Evolutionary conservation across 2,888 invertebrate genomes (phyloP).

Genomic region (Parnassius smintheus): DNA sequence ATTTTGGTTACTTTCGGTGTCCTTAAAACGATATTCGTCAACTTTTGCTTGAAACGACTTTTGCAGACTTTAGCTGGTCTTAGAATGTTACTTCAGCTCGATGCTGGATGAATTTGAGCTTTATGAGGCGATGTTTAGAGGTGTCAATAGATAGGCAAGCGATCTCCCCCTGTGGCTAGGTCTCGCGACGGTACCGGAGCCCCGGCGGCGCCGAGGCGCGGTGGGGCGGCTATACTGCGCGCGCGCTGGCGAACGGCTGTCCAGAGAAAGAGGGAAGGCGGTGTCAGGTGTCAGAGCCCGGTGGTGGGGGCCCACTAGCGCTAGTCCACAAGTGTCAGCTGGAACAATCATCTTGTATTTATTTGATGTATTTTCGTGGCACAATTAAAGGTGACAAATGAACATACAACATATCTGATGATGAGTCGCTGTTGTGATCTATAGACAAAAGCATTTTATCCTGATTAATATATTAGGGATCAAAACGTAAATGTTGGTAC

Average conservation of each 20-base stretch:
- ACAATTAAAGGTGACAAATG: no score
- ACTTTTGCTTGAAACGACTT: conserved; percentile 15
- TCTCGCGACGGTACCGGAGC: conserved; percentile 10
- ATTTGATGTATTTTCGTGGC: not conserved
- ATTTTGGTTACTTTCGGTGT: conserved; percentile 29
- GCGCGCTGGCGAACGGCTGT: conserved; percentile 39
- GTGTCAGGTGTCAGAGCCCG: conserved; percentile 82
- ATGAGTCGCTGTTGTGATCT: no score
- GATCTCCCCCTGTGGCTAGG: conserved; percentile 33
- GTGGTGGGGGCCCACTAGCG: conserved; percentile 72
- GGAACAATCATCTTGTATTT: conserved; percentile 14
- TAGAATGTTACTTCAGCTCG: conserved; percentile 8
- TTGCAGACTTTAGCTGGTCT: conserved; percentile 21
- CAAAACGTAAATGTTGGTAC: no score
- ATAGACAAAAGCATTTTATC: no score
- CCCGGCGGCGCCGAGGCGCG: conserved; percentile 25
- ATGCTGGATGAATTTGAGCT: conserved; percentile 10
- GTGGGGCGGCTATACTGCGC: conserved; percentile 38
- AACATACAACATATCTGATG: no score
- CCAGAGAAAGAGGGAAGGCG: conserved; percentile 84
- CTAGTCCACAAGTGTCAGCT: conserved; percentile 77
- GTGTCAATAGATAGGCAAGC: conserved; percentile 22
- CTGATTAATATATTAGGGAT: no score
- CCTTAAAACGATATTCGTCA: conserved; percentile 16
- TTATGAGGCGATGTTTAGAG: conserved; percentile 6